Percentiles rank a stretch among this genome's conserved stretches.
Conservation (phyloP, 2,888 invertebrate genomes). For the Cosmopolites sordidus region DNA sequence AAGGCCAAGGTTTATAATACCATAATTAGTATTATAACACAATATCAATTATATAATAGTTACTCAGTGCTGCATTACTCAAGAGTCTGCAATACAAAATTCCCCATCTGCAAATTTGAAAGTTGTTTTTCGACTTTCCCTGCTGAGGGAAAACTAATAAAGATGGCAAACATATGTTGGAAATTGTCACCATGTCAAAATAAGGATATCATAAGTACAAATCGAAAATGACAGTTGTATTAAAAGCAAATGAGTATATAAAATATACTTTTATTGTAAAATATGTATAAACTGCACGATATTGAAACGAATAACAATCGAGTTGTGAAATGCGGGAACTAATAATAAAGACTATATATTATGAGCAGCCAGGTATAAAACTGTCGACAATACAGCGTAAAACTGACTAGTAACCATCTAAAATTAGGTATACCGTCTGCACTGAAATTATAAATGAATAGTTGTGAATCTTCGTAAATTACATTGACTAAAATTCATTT, state of each 20-base stretch:
- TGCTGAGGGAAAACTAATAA: slow-evolving; percentile 4
- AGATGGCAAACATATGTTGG: slow-evolving; percentile 3
- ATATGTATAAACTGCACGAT: slow-evolving; percentile 22
- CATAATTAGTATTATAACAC: too few species aligned
- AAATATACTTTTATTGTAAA: slow-evolving; percentile 19
- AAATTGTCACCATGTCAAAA: slow-evolving; percentile 7
- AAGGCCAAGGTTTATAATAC: too few species aligned
- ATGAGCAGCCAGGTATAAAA: slow-evolving; percentile 36
- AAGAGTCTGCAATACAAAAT: too few species aligned
- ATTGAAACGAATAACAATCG: slow-evolving; percentile 19
- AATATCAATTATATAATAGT: too few species aligned
- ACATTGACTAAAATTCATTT: not conserved
- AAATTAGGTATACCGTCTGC: slow-evolving; percentile 39
- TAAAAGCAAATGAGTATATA: slow-evolving; percentile 10
- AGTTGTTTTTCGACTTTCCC: too few species aligned
- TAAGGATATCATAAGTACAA: slow-evolving; percentile 4
- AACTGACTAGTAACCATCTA: slow-evolving; percentile 47
- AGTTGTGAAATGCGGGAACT: slow-evolving; percentile 21
- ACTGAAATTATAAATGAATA: slow-evolving; percentile 36
- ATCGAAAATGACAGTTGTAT: slow-evolving; percentile 3
- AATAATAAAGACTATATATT: not conserved
- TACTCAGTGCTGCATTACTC: too few species aligned
- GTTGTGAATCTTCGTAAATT: not conserved
- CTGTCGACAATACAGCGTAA: slow-evolving; percentile 40
- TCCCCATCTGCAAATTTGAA: too few species aligned